Base-by-base conservation (phyloP, 2,888 invertebrate genomes). In the Ditylenchus weischeri region DNA sequence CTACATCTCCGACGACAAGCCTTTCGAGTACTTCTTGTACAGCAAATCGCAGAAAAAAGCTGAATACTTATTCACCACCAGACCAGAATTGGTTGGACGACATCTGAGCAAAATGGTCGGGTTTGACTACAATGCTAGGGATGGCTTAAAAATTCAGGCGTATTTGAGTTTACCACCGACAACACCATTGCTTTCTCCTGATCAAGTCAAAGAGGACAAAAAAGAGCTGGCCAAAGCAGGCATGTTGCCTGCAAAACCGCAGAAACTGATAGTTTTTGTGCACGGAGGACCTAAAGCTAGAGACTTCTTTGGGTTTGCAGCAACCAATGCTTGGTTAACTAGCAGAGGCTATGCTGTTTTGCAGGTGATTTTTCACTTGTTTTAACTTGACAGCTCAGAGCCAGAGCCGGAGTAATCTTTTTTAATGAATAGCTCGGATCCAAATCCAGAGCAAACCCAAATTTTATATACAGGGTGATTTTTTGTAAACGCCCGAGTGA, bases 251-350 rank as follows among this genome's bases (percentile, higher is more conserved):
- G 72, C 69, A 6, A 70, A 71, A 57, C 76, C 79, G 1, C 81
- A 81, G 65, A 79, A 78, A 63, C 69, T 81, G 69, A 71, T 81
- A 18, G 73, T 81, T 5, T 69, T 81, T 47, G 79, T 81, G 6
- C 81, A 81, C 64, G 81, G 81, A 29, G 81, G 81, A 18, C 81
- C 81, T 19, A 81, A 81, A 66, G 78, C 79, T 29, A 71, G 81
- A 19, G 80, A 81, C 64, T 69, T 73, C 47, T 81, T 76, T 64
- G 81, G 81, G 11, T 81, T 79, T 75, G 70, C 70, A 8, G 73
- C 79, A 10, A 71, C 76, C 61, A 81, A 78, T 62, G 78, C 79
- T 18, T 80, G 78, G 77, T 67, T 81, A 13, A 81, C 81, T 18
- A 76, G 77, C 70, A 66, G 81, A 38, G 79, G 79, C 58, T 83